A percentile compares a stretch with the other conserved stretches of the same genome.
These are phyloP conservation scores for Stenodema calcarata DNA, from an alignment of 2,888 invertebrate genomes.

Conservation along the genomic window DNA sequence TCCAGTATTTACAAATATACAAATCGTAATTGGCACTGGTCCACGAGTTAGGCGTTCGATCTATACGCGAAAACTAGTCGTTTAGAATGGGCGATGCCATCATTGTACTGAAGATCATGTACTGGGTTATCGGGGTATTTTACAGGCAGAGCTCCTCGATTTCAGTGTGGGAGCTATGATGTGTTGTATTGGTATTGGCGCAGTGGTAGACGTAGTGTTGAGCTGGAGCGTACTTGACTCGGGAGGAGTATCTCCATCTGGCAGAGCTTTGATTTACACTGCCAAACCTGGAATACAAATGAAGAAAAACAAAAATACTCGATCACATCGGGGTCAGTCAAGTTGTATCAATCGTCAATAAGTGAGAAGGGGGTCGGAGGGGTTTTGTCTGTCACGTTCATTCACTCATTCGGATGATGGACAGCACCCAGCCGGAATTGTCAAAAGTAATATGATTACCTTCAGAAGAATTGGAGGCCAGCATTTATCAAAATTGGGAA, in stretches of 20 bases:
- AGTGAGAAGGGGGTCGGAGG: too few species aligned
- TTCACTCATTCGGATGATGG: too few species aligned
- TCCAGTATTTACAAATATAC: not conserved
- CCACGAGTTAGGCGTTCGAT: not conserved
- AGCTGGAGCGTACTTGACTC: constrained; percentile 32
- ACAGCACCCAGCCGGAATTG: too few species aligned
- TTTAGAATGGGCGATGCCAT: not conserved
- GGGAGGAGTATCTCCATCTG: constrained; percentile 50
- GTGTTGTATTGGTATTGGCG: constrained; percentile 55
- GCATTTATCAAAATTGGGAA: too few species aligned
- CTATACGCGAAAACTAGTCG: not conserved
- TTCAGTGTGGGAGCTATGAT: not conserved
- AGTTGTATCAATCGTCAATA: too few species aligned
- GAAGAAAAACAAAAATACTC: not conserved
- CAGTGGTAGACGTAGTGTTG: constrained; percentile 55
- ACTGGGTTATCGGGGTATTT: not conserved
- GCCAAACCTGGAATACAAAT: constrained; percentile 27
- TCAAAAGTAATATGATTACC: too few species aligned
- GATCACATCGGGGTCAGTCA: too few species aligned
- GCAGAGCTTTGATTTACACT: constrained; percentile 49
- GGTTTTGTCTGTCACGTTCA: too few species aligned
- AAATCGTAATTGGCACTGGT: not conserved
- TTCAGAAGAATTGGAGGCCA: too few species aligned
- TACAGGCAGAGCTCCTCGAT: not conserved
- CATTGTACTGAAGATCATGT: not conserved